Base-by-base conservation (phyloP, 2,888 invertebrate species). In the Rotaria magnacalcarata region DNA sequence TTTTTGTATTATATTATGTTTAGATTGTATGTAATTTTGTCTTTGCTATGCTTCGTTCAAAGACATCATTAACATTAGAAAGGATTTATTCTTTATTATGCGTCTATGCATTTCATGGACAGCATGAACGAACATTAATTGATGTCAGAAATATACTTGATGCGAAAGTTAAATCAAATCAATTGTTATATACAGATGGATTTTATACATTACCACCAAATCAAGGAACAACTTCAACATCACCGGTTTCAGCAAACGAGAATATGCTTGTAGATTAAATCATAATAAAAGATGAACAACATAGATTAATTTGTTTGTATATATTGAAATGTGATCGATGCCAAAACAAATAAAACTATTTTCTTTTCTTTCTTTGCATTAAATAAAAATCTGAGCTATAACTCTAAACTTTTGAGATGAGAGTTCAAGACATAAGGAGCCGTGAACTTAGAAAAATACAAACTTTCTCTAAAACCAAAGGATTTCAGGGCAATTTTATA, bases 51-150 rank as follows among this genome's bases (percentile, higher is more conserved):
- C 47, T 80, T 41, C 75, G 75, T 80, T 47, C 75, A 43, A 80
- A 47, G 75, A 80, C 75, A 80, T 80, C 75, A 80, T 47, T 80
- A 47, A 80, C 75, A 80, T 80, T 80, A 47, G 75, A 80, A 80
- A 41, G 75, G 47, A 80, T 80, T n/a, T 80, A 47, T n/a, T 80
- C 75, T 3, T 80, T 80, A 47, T 47, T 80, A 47, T 80, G 43
- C 24, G 47, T 80, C 41, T 80, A 80, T 47, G 43, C 75, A 47
- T 80, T 80, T 80, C 75, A 80, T 80, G 75, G 75, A 24, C 41
- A 80, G 43, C 41, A 80, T 47, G 75, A 80, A 41, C 41, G 47
- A 47, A 80, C 75, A 47, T 47, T 80, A 47, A 80, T 80, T 19
- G 75, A 80, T 11, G 75, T 80, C 43, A 1, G 75, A 47, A 80